These are phyloP conservation scores for Tricholauxania praeusta DNA, from an alignment of 2,888 invertebrate genomes.

Conservation along the genomic window DNA sequence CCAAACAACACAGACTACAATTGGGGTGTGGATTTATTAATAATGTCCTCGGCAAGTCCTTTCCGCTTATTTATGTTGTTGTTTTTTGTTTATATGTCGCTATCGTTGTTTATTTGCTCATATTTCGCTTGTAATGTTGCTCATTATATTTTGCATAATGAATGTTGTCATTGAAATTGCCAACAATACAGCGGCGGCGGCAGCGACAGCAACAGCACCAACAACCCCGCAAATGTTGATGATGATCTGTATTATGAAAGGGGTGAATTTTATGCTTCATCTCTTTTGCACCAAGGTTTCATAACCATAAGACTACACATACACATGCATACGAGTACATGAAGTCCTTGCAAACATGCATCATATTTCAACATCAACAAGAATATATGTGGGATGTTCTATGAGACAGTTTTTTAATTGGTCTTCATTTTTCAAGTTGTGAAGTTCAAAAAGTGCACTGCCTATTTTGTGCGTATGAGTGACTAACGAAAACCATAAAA, in stretches of 20 bases:
- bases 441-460: too few species aligned
- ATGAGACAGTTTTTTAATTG: too few species aligned
- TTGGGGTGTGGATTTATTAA: slow-evolving; percentile 35
- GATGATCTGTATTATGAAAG: slow-evolving; percentile 14
- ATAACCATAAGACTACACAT: not conserved
- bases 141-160: slow-evolving; percentile 50
- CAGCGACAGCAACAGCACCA: slow-evolving; percentile 23
- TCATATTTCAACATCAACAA: slow-evolving; percentile 22
- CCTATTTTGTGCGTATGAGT: too few species aligned
- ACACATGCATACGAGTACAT: not conserved
- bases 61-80: slow-evolving; percentile 16
- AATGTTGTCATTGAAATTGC: slow-evolving; percentile 49
- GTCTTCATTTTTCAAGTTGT: too few species aligned
- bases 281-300: slow-evolving; percentile 10
- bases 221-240: slow-evolving; percentile 22
- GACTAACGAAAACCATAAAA: too few species aligned
- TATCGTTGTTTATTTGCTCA: slow-evolving; percentile 4
- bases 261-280: slow-evolving; percentile 21
- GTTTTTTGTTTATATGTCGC: slow-evolving; percentile 14
- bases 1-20: not conserved
- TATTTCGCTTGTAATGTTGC: slow-evolving; percentile 38
- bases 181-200: slow-evolving; percentile 11
- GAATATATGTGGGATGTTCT: not conserved
- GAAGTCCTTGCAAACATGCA: slow-evolving; percentile 18
- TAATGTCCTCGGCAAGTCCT: slow-evolving; percentile 31